Base-by-base conservation (phyloP, 2,113 vertebrate species). In the Sinosuthora webbiana region DNA sequence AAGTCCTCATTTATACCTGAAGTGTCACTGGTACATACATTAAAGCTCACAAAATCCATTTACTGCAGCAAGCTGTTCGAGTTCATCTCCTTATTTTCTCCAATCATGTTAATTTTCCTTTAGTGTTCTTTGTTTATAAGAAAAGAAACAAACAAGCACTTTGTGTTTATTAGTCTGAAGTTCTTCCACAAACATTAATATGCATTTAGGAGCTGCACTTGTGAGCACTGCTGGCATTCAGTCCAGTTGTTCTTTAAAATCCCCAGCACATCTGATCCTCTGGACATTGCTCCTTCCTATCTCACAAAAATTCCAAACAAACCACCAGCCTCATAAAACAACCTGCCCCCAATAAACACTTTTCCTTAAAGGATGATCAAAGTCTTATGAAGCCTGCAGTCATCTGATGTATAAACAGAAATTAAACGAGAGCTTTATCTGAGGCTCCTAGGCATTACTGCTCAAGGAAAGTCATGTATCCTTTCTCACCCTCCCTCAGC, bases 1-100 rank as follows among this genome's bases (percentile, higher is more conserved):
- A 93, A 94, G 70, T 90, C 57, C 79, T 97, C 77, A 92, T 94
- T 95, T 94, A 90, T 94, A 97, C 82, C 70, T 85, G 87, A 95
- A 97, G 85, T 97, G 75, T 96, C 89, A 87, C 78, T 95, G 85
- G 86, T 60, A 97, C 33, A 75, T 83, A 89, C 55, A 87, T 93
- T 95, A 94, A 87, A 76, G 65, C 67, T 93, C 90, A 74, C 42
- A 83, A 96, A 83, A 91, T 81, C 35, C 20, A 91, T 94, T 85
- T 92, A 68, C 86, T 49, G 45, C 69, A 80, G 62, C 89, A 97
- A 92, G 75, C 33, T 86, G 47, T 86, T 74, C 39, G 49, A 93
- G n/a, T 92, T 97, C 93, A 86, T 95, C 50, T 94, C 22, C 82
- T 63, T 87, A 23, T 91, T 94, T 87, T 53, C 78, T 65, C 55